Evolutionary conservation across 1,140 invertebrate species (phyloP).

Genomic region (Aphelenchoides avenae): DNA sequence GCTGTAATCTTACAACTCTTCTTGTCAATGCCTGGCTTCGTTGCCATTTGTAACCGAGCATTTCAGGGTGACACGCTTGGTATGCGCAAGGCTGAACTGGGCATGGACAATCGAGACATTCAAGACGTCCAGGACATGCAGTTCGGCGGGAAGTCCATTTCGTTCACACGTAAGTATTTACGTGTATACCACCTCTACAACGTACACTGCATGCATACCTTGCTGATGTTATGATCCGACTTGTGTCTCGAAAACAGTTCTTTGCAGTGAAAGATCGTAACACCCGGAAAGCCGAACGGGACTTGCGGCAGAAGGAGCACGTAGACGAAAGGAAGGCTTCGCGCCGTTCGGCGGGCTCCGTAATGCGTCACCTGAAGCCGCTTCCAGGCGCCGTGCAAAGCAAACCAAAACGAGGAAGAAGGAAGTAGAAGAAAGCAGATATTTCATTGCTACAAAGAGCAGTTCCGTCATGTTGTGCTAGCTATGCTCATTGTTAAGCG

Average conservation of each 20-base stretch:
- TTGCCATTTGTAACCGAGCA: no score
- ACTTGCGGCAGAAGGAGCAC: conserved; percentile 10
- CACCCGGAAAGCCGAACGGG: conserved; percentile 28
- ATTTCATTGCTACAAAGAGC: not conserved
- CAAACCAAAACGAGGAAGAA: not conserved
- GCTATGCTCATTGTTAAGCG: not conserved
- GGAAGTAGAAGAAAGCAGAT: not conserved
- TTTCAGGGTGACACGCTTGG: no score
- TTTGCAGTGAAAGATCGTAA: not conserved
- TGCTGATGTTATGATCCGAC: not conserved
- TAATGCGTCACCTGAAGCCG: conserved; percentile 22
- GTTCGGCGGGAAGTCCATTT: conserved; percentile 48
- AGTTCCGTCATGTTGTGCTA: not conserved
- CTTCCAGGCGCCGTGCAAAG: conserved; percentile 2
- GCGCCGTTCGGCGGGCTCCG: conserved; percentile 8
- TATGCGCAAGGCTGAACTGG: no score
- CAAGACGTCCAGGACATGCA: conserved; percentile 31
- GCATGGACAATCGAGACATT: no score
- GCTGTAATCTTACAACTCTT: no score
- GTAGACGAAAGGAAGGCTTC: conserved; percentile 17
- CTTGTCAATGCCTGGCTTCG: no score
- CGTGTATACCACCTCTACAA: not conserved
- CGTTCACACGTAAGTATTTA: conserved; percentile 37
- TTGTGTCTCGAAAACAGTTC: not conserved
- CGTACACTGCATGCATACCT: not conserved